A percentile compares a stretch with the other conserved stretches of the same genome.
Conservation (phyloP, 2,888 invertebrate species). For the Xiphydria camelus region DNA sequence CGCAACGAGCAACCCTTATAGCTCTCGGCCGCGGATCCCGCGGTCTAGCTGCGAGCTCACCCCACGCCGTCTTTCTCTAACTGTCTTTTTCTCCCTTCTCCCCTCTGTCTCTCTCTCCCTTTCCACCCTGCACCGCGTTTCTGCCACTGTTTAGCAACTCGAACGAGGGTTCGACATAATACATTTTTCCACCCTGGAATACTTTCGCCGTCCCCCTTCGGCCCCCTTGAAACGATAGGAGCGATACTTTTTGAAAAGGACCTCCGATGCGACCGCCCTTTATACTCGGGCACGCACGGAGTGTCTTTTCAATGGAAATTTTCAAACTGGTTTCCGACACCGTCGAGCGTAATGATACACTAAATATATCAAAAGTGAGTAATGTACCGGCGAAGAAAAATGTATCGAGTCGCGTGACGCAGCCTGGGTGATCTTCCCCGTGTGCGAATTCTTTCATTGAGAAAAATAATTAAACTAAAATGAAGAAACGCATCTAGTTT, state of each 20-base stretch:
- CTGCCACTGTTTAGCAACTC: slow-evolving; percentile 26
- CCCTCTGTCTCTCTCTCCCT: slow-evolving; percentile 14
- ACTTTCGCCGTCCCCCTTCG: not conserved
- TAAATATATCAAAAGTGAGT: too few relatives aligned
- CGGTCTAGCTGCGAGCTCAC: not conserved
- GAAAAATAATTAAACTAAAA: too few relatives aligned
- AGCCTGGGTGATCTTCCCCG: too few relatives aligned
- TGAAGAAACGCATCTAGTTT: too few relatives aligned
- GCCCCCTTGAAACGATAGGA: not conserved
- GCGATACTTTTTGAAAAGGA: not conserved
- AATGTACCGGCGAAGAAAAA: too few relatives aligned
- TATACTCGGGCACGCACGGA: not conserved
- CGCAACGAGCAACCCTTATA: slow-evolving; percentile 4
- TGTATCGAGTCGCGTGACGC: too few relatives aligned
- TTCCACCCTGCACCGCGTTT: slow-evolving; percentile 5
- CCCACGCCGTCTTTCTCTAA: not conserved
- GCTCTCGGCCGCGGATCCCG: not conserved
- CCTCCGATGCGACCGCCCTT: slow-evolving; percentile 1
- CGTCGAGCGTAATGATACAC: too few relatives aligned
- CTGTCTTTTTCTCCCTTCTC: slow-evolving; percentile 5
- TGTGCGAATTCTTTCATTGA: too few relatives aligned
- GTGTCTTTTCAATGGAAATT: too few relatives aligned
- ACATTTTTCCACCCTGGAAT: slow-evolving; percentile 22
- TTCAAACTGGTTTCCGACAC: too few relatives aligned
- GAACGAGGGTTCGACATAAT: slow-evolving; percentile 31